Percentiles rank a stretch among this genome's conserved stretches.
phyloP scores from a whole-genome alignment of 2,888 invertebrate genomes.

The Athripsodes cinereus region DNA sequence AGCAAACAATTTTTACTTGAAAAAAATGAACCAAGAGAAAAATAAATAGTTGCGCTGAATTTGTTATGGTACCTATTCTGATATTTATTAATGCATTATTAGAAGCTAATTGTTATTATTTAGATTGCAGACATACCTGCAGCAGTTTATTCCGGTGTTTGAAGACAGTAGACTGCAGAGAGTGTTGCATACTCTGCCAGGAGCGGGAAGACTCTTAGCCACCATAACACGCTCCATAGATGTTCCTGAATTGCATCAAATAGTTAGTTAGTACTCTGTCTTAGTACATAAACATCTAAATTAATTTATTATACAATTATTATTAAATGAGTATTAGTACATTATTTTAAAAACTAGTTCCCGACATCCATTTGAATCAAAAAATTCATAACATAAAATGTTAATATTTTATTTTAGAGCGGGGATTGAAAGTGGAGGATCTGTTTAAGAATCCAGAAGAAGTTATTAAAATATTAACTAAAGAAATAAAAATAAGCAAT shows the following conservation, averaged over 20 bases:
- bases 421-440: conserved; percentile 47
- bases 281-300: too few species aligned
- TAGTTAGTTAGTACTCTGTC: conserved; percentile 47
- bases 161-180: conserved; percentile 44
- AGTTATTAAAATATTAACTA: conserved; percentile 38
- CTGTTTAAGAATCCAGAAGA: conserved; percentile 44
- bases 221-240: conserved; percentile 51
- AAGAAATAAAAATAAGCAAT: conserved; percentile 36
- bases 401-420: conserved; percentile 37
- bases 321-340: too few species aligned
- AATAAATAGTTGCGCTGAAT: too few species aligned
- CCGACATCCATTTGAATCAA: too few species aligned
- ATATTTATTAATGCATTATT: too few species aligned
- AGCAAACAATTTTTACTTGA: too few species aligned
- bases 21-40: too few species aligned
- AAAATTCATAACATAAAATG: too few species aligned
- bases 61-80: too few species aligned
- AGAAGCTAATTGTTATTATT: neutral
- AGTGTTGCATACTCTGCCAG: conserved; percentile 43
- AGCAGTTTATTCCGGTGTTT: conserved; percentile 43
- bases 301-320: too few species aligned
- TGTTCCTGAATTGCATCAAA: conserved; percentile 44
- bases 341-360: too few species aligned
- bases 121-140: conserved; percentile 38
- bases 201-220: conserved; percentile 47